Evolutionary conservation across 2,888 invertebrate genomes (phyloP), one percentile per base, ranked within the genome.

Genomic region (Luperina testacea): DNA sequence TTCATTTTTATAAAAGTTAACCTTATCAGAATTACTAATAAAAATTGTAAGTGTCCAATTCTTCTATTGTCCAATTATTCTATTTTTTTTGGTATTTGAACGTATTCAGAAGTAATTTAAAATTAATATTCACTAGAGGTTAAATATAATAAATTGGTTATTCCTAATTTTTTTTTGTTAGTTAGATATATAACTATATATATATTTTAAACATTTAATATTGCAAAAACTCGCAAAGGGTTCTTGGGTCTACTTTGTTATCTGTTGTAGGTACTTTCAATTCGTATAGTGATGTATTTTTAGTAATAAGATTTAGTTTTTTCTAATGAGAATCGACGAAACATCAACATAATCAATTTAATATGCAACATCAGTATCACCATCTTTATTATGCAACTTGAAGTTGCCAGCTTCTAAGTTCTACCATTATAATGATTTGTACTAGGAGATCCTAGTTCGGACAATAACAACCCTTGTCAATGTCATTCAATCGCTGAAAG

Each of bases 31-130:
- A 61, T n/a, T 38, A 11, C 4, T 13, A 51, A 11, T 38, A 1
- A 63, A 32, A 24, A 38, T 6, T 6, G 4, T 11, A 8, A 4
- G 7, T 0, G 7, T 17, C 0, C 1, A 32, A 15, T 9, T n/a
- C n/a, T n/a, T n/a, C n/a, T n/a, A 4, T 7, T 0, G 7, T 17
- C 0, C 1, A 32, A 15, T 9, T n/a, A n/a, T n/a, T n/a, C n/a
- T n/a, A n/a, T n/a, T 6, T 20, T 32, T 24, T 24, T 38, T 38
- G 7, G 70, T 70, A 48, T 78, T 69, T 48, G 69, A 78, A 77
- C 77, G 57, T 38, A 51, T 48, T 17, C 27, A 27, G 45, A 32
- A n/a, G 2, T 20, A 24, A n/a, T 32, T 8, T 17, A 59, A 57
- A 45, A 59, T 17, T 15, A 2, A 15, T 42, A 0, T n/a, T 5